Evolutionary conservation across 2,113 vertebrate species (phyloP), one percentile per base, ranked within the genome.

Genomic region (Macquaria australasica): DNA sequence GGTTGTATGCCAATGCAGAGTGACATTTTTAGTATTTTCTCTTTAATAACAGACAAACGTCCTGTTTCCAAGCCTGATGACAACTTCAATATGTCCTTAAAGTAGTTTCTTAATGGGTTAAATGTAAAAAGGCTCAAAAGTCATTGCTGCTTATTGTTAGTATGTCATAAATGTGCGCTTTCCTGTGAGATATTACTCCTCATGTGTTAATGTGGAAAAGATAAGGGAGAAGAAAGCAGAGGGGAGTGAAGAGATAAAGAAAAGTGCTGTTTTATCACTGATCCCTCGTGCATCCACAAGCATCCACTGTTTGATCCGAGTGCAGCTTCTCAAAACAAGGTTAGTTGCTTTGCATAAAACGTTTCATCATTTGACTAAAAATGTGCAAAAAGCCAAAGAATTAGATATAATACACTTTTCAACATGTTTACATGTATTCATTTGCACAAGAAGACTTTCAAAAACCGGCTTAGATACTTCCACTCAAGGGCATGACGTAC

Each of bases 241-340:
- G 37, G 21, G 25, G 56, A 63, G 6, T 15, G 37, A 23, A 68
- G 3, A 59, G 34, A 64, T 51, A 69, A 74, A 73, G 7, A 43
- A 77, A 82, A 72, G 21, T 41, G 41, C 50, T 77, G 63, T 39
- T 78, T 74, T 34, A 69, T 78, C 48, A 50, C 6, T 70, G 51
- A 76, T 39, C 39, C 53, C 73, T 67, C 1, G 5, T 31, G 55
- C 43, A 63, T 48, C 31, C 23, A 39, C 1, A 3, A n/a, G 55
- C 43, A 63, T 48, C 31, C 23, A 39, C 77, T 34, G 20, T 43
- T 73, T 6, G 1, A 53, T 67, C 23, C 10, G 10, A 72, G 9
- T 23, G 16, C 34, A 58, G 34, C 75, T 67, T 48, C 18, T 41
- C 1, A 67, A 53, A 71, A 56, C 1, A 31, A 9, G 14, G 25